Base-by-base conservation (phyloP, 2,797 vertebrate species). In the Tragelaphus oryx region DNA sequence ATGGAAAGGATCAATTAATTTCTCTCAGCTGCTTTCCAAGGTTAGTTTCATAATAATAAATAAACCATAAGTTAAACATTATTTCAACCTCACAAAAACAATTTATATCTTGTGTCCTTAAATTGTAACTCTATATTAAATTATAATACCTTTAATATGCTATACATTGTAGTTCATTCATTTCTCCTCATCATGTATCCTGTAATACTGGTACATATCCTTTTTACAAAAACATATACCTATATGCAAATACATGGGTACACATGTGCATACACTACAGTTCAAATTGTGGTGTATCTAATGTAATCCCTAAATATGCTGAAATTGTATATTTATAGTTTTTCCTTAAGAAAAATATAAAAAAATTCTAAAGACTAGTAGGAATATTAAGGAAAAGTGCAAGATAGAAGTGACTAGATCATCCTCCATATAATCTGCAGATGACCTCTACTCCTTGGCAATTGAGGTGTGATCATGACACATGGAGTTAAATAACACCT, bases 1-100 rank as follows among this genome's bases (percentile, higher is more conserved):
- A 96, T 96, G 91, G 95, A 97, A 97, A 97, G 96, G 94, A 97
- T 98, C 97, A 92, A 87, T 95, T 93, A 97, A 89, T 95, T 87
- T 98, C 74, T 96, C 95, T 97, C 95, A 84, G 98, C 98, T 98
- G 98, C 98, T 98, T 96, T 88, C 95, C 96, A 96, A 96, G 90
- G 93, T 97, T 97, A 96, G 94, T 37, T 97, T 96, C 94, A 96
- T 96, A 93, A 97, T 93, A 88, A 97, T 94, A 95, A 97, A 96
- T 87, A 95, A 97, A 93, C 20, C 90, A 30, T 85, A 95, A 85
- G 37, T 88, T 96, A 90, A 95, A 95, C 24, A 60, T 87, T 85
- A 97, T 94, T 96, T 96, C 95, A 97, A 88, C 74, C 50, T 96
- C 89, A 94, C 37, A 71, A 76, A 75, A 95, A 91, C 44, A 88